Conservation (phyloP, 2,113 vertebrate genomes). For the Hemicordylus capensis region DNA sequence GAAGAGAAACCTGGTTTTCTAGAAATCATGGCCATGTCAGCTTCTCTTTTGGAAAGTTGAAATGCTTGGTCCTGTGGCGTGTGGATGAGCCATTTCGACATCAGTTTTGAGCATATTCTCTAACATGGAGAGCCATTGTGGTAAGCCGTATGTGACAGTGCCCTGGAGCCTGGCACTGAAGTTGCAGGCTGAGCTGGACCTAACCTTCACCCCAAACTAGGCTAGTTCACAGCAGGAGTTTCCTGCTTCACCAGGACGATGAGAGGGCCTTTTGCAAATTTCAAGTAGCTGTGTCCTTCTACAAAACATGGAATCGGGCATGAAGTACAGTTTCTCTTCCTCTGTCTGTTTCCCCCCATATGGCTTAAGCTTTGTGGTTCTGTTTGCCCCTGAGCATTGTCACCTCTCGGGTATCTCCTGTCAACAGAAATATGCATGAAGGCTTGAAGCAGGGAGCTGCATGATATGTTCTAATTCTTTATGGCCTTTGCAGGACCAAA, state of each 20-base stretch:
- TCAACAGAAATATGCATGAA: background rate
- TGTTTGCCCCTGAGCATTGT: background rate
- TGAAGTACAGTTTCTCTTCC: background rate
- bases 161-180: background rate
- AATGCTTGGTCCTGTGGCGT: too few species aligned
- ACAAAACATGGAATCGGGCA: background rate
- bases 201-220: background rate
- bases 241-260: background rate
- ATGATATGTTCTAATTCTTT: background rate
- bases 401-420: background rate
- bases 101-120: too few species aligned
- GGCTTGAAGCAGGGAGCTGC: background rate
- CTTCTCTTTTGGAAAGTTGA: background rate
- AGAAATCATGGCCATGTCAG: background rate
- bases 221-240: background rate
- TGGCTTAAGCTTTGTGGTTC: background rate
- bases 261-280: background rate
- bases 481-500: too few species aligned
- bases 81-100: too few species aligned
- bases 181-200: background rate
- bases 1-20: background rate
- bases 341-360: background rate
- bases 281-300: background rate
- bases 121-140: too few species aligned
- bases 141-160: too few species aligned